Conservation (phyloP, 2,888 invertebrate genomes). For the Oligia strigilis region DNA sequence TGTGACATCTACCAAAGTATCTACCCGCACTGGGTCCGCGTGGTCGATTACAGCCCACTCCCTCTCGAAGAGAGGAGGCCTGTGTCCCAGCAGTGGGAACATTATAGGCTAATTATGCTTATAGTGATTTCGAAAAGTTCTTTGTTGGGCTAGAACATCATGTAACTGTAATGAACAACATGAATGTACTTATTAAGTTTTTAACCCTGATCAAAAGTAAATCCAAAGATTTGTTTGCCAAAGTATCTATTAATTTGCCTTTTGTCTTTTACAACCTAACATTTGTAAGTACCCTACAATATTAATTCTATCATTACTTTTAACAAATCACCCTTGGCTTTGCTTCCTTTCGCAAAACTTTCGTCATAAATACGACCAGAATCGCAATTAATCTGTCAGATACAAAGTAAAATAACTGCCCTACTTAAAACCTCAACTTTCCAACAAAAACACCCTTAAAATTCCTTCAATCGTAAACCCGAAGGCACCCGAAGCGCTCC, state of each 20-base stretch:
- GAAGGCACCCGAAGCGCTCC: slow-evolving; percentile 61
- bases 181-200: not conserved
- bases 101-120: too few relatives aligned
- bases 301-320: not conserved
- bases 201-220: not conserved
- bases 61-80: too few relatives aligned
- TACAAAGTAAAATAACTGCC: slow-evolving; percentile 46
- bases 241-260: not conserved
- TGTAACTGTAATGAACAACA: too few relatives aligned
- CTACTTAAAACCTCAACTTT: slow-evolving; percentile 54
- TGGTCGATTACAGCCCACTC: too few relatives aligned
- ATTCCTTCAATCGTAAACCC: slow-evolving; percentile 52
- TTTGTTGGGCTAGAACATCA: not conserved
- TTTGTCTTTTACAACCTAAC: not conserved
- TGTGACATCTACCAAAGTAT: too few relatives aligned
- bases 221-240: not conserved
- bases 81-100: too few relatives aligned
- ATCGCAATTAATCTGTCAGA: slow-evolving; percentile 40
- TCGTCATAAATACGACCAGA: slow-evolving; percentile 22
- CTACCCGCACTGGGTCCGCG: too few relatives aligned
- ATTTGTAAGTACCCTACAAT: not conserved
- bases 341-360: slow-evolving; percentile 8
- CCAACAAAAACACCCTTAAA: slow-evolving; percentile 59
- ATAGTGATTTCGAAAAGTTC: slow-evolving; percentile 3
- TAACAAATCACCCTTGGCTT: slow-evolving; percentile 3